Evolutionary conservation across 2,113 vertebrate species (phyloP), one percentile per base, ranked within the genome.

Genomic region (Dipodomys ordii): DNA sequence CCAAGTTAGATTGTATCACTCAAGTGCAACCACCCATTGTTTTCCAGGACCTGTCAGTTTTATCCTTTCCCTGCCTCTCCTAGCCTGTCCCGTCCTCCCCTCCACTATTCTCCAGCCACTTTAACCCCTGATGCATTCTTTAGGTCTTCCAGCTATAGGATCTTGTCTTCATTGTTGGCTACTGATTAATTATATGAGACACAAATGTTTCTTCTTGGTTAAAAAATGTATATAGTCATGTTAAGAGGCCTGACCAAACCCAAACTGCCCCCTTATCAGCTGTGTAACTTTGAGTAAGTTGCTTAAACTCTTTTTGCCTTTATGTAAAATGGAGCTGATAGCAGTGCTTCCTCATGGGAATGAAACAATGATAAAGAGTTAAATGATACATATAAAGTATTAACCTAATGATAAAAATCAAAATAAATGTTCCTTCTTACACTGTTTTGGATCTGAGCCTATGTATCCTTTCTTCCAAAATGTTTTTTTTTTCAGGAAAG

Each of bases 211-310:
- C 32, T 90, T 77, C 25, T 20, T 27, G 13, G 30, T 39, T 85
- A 88, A 76, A 81, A 76, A 18, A 13, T 32, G n/a, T 53, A 60
- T 12, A 35, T 67, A 46, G 2, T 25, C n/a, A 5, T 28, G 69
- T 27, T n/a, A 88, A 74, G 49, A 32, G 81, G 2, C 3, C 13
- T 72, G 19, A 44, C 46, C 44, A 69, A 72, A 90, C 77, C 11
- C 23, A 79, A 93, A 8, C 79, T 83, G 79, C 64, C 53, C 68
- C 19, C 16, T 86, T 71, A 60, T 39, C 27, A 86, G 30, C 39
- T 65, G 4, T 16, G 35, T 92, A 71, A 92, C 64, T 93, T 72
- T 89, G 27, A 87, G 32, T 83, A 73, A 85, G 23, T 72, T 93
- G 67, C 49, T 39, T 92, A 53, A 32, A 49, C 32, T 74, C 19